These are phyloP conservation scores for Sphaeridia pumilis DNA, from an alignment of 2,888 invertebrate genomes.

Conservation along the genomic window DNA sequence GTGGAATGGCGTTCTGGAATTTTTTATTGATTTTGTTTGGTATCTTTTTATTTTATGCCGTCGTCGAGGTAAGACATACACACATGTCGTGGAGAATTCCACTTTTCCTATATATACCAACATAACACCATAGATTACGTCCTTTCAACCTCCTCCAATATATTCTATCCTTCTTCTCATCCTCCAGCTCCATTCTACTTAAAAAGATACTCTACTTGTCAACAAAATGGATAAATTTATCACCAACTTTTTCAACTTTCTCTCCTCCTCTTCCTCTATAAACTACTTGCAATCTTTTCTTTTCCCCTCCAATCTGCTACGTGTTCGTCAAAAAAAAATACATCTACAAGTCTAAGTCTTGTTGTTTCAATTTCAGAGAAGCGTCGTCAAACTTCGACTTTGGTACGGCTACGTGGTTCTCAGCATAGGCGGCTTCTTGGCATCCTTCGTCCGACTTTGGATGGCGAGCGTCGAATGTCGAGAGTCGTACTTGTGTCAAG, in stretches of 20 bases:
- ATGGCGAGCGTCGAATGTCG: not conserved
- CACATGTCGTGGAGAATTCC: no score
- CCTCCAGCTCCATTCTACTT: no score
- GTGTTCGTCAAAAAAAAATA: not conserved
- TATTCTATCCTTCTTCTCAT: no score
- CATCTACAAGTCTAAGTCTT: not conserved
- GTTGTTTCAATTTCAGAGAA: conserved; percentile 2
- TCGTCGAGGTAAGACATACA: conserved; percentile 4
- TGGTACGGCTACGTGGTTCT: conserved; percentile 8
- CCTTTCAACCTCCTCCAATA: no score
- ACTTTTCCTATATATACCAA: no score
- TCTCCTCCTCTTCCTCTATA: not conserved
- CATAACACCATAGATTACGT: no score
- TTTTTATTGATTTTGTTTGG: conserved; percentile 12
- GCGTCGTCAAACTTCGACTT: conserved; percentile 7
- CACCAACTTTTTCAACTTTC: no score
- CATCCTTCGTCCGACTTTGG: conserved; percentile 1
- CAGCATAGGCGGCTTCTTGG: not conserved
- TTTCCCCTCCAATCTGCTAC: not conserved
- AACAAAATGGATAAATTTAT: no score
- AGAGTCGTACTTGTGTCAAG: conserved; percentile 2
- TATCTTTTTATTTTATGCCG: conserved; percentile 11
- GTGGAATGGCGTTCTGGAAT: conserved; percentile 11
- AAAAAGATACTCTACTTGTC: no score
- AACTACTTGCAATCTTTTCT: not conserved